These are phyloP conservation scores for Bombus pyrosoma DNA, from an alignment of 1,140 invertebrate species.

Conservation along the genomic window DNA sequence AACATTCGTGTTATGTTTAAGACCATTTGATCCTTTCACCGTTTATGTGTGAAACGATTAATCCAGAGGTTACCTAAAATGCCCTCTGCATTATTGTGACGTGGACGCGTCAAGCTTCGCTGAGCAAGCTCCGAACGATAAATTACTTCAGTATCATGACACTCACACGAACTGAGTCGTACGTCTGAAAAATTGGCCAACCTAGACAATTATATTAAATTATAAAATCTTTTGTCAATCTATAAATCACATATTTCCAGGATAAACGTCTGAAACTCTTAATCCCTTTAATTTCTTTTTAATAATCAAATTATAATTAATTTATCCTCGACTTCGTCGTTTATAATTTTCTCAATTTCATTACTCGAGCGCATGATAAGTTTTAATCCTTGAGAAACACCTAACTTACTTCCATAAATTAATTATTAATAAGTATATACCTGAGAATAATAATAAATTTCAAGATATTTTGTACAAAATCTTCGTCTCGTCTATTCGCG, in stretches of 20 bases:
- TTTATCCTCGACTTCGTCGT: background rate
- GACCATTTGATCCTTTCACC: background rate
- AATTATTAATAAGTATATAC: background rate
- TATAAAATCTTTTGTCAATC: too few relatives aligned
- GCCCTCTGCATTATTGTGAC: background rate
- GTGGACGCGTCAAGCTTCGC: background rate
- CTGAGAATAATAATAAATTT: too few relatives aligned
- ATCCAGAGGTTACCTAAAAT: background rate
- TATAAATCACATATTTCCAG: too few relatives aligned
- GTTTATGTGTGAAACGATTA: background rate
- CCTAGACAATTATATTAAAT: too few relatives aligned
- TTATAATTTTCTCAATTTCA: background rate
- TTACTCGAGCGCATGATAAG: too few relatives aligned
- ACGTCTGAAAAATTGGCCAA: background rate
- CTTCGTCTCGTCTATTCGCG: too few relatives aligned
- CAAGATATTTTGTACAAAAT: too few relatives aligned
- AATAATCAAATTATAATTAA: background rate
- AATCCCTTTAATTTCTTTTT: too few relatives aligned
- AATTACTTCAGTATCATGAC: background rate
- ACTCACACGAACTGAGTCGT: background rate
- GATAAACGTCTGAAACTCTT: too few relatives aligned
- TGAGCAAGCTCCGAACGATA: background rate
- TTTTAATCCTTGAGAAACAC: too few relatives aligned
- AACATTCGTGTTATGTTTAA: background rate
- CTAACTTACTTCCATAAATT: constrained; percentile 17